A percentile compares a stretch with the other conserved stretches of the same genome.
These are phyloP conservation scores for Heliothis virescens DNA, from an alignment of 1,140 invertebrate genomes.

Conservation along the genomic window DNA sequence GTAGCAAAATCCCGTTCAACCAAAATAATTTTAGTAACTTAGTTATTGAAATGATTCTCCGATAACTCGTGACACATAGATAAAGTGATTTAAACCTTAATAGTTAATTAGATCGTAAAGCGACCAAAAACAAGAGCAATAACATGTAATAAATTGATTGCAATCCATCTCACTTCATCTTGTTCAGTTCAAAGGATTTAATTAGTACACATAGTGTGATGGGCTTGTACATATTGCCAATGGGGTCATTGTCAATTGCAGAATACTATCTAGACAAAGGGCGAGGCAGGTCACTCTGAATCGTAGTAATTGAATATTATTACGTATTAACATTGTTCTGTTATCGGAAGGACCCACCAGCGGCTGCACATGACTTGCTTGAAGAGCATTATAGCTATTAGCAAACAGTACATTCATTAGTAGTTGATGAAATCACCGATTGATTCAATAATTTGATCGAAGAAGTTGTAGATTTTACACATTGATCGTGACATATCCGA, in stretches of 20 bases:
- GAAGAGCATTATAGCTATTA: no score
- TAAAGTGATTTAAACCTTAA: slow-evolving; percentile 11
- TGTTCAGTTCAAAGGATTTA: slow-evolving; percentile 34
- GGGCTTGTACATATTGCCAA: slow-evolving; percentile 21
- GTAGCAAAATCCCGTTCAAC: background rate
- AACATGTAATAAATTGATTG: slow-evolving; percentile 29
- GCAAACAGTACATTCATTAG: no score
- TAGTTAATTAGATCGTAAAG: slow-evolving; percentile 21
- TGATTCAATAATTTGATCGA: no score
- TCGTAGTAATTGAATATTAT: slow-evolving; percentile 32
- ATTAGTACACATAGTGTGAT: slow-evolving; percentile 4
- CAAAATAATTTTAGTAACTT: background rate
- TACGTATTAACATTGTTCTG: slow-evolving; percentile 27
- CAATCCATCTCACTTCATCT: slow-evolving; percentile 34
- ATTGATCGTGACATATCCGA: no score
- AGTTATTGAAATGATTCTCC: background rate
- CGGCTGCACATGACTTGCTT: background rate
- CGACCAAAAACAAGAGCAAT: slow-evolving; percentile 27
- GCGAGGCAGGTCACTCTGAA: slow-evolving; percentile 4
- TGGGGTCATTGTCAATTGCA: slow-evolving; percentile 27
- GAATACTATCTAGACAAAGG: slow-evolving; percentile 9
- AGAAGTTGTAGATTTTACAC: no score
- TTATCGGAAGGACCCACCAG: slow-evolving; percentile 12
- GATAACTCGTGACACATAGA: slow-evolving; percentile 22
- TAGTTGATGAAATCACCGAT: no score